Conservation (phyloP, 2,888 invertebrate species). For the Agrochola litura region DNA sequence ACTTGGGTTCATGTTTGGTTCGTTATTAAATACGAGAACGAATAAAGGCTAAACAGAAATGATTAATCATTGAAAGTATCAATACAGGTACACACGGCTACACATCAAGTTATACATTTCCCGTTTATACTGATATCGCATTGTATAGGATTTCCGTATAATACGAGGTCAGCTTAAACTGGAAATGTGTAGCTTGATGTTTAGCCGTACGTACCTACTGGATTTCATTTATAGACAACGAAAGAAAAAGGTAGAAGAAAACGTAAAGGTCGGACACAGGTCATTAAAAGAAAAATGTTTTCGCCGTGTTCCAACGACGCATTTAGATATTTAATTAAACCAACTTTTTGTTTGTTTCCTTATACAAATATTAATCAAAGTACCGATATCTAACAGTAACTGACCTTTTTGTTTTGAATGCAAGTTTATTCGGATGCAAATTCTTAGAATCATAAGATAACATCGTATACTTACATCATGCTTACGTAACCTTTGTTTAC, state of each 20-base stretch:
- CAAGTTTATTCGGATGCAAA: conserved; percentile 19
- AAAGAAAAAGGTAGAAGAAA: conserved; percentile 15
- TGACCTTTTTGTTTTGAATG: neutral
- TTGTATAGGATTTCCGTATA: too few relatives aligned
- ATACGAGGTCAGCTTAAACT: too few relatives aligned
- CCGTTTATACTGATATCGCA: too few relatives aligned
- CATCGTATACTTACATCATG: conserved; percentile 34
- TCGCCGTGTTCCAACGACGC: neutral
- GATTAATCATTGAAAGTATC: conserved; percentile 35
- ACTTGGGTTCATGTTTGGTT: too few relatives aligned
- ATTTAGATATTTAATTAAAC: conserved; percentile 35
- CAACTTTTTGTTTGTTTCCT: neutral
- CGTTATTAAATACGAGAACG: neutral
- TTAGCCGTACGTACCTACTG: too few relatives aligned
- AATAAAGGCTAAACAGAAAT: conserved; percentile 26
- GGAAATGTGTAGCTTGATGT: too few relatives aligned
- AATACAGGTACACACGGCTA: neutral
- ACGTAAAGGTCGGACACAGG: neutral
- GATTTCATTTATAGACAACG: conserved; percentile 1
- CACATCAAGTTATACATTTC: too few relatives aligned
- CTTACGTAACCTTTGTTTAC: conserved; percentile 42
- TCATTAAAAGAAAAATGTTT: conserved; percentile 14
- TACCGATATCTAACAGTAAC: neutral
- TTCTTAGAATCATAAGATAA: conserved; percentile 21
- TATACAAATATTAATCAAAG: neutral